Percentiles rank a stretch among this genome's conserved stretches.
These are phyloP conservation scores for Dolichoris vasculosae DNA, from an alignment of 1,140 invertebrate species.

Conservation along the genomic window DNA sequence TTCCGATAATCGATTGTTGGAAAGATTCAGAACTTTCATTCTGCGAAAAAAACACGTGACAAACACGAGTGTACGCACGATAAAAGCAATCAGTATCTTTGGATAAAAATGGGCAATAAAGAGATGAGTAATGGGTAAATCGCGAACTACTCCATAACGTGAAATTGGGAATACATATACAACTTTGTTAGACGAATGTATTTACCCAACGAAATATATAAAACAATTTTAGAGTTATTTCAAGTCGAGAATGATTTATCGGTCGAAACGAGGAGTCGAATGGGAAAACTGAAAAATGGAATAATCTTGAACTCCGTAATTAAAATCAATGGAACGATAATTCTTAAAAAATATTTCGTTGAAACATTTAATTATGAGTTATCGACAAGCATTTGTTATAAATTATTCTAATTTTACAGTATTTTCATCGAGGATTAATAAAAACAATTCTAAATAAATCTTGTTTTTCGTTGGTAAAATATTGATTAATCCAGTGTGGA, in stretches of 20 bases:
- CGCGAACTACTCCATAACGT: not conserved
- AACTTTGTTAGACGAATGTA: not conserved
- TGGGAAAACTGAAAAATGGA: not conserved
- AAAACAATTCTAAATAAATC: too few relatives aligned
- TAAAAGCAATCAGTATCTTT: too few relatives aligned
- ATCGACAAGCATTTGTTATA: not conserved
- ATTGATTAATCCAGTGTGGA: too few relatives aligned
- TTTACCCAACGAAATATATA: not conserved
- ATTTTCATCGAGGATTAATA: not conserved
- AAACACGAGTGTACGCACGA: not conserved
- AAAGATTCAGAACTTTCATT: conserved; percentile 83
- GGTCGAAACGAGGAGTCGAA: not conserved
- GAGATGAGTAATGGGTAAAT: not conserved
- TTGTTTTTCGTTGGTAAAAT: too few relatives aligned
- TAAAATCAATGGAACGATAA: not conserved
- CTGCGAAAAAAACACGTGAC: conserved; percentile 62
- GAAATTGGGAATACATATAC: not conserved
- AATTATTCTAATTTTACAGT: not conserved
- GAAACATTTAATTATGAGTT: not conserved
- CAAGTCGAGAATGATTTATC: not conserved
- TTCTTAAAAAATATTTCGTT: not conserved
- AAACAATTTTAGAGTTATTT: not conserved
- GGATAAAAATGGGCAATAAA: not conserved
- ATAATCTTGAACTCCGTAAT: not conserved
- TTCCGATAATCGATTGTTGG: conserved; percentile 84